Percentiles rank a stretch among this genome's conserved stretches.
Evolutionary conservation across 2,113 vertebrate genomes (phyloP).

Genomic region (Neotoma lepida): DNA sequence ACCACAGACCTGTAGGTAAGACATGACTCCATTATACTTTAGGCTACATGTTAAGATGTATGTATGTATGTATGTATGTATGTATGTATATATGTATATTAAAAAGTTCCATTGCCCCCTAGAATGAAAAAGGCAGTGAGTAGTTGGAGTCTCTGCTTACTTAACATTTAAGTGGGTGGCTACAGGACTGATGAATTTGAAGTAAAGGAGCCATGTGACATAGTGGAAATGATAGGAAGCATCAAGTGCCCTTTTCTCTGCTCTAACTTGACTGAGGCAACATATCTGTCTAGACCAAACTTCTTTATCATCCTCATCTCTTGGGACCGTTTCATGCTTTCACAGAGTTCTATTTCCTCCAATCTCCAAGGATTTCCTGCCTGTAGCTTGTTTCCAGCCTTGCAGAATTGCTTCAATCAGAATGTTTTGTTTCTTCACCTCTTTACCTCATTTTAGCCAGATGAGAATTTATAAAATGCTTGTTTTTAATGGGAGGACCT

Average conservation of each 20-base stretch:
- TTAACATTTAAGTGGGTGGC: not conserved
- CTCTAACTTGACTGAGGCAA: not conserved
- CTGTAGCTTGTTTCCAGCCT: not conserved
- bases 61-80: not conserved
- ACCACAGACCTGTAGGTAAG: slow-evolving; percentile 39
- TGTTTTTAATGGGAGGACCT: not conserved
- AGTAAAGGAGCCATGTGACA: not conserved
- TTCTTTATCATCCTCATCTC: not conserved
- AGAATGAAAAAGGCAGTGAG: not conserved
- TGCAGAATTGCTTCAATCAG: not conserved
- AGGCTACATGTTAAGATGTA: slow-evolving; percentile 13
- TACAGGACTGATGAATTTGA: slow-evolving; percentile 9
- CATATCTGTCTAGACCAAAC: not conserved
- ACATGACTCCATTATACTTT: not conserved
- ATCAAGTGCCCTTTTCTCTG: not conserved
- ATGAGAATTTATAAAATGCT: not conserved
- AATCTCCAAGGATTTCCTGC: not conserved
- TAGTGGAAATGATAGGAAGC: not conserved
- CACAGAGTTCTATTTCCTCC: not conserved
- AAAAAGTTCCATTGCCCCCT: not conserved
- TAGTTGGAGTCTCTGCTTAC: not conserved
- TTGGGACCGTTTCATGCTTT: not conserved
- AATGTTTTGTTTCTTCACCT: not conserved
- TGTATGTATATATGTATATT: not conserved
- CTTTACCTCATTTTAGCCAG: not conserved